Evolutionary conservation across 2,888 invertebrate genomes (phyloP).

Genomic region (Limenitis camilla): DNA sequence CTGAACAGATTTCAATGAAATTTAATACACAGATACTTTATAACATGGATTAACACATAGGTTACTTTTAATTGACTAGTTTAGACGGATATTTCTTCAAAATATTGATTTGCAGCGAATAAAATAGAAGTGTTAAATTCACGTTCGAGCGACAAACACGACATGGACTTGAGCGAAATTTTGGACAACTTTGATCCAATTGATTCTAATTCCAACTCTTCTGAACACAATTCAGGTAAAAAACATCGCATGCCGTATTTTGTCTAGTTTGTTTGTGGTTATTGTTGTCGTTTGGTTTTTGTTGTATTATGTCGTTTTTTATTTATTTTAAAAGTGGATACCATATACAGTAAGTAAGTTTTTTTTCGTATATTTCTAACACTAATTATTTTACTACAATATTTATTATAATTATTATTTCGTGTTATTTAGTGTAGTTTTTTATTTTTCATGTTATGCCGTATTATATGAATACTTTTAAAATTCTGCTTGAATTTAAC

Average conservation of each 20-base stretch:
- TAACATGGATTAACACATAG: too few relatives aligned
- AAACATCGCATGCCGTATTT: neutral
- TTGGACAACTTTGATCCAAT: conserved; percentile 71
- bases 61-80: too few relatives aligned
- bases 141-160: conserved; percentile 69
- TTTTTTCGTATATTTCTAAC: neutral
- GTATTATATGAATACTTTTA: too few relatives aligned
- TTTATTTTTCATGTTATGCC: too few relatives aligned
- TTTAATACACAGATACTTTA: too few relatives aligned
- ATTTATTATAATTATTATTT: neutral
- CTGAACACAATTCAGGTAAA: conserved; percentile 55
- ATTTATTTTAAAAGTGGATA: conserved; percentile 3
- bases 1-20: too few relatives aligned
- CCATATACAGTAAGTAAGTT: neutral
- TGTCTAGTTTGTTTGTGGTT: too few relatives aligned
- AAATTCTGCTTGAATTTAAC: too few relatives aligned
- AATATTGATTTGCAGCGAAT: conserved; percentile 44
- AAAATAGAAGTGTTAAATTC: conserved; percentile 67
- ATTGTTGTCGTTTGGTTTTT: too few relatives aligned
- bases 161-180: conserved; percentile 73
- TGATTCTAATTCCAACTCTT: conserved; percentile 41
- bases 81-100: neutral
- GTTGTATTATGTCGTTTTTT: neutral
- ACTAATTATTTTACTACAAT: neutral
- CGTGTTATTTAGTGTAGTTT: too few relatives aligned